These are phyloP conservation scores for Biston stratarius DNA, from an alignment of 2,888 invertebrate genomes.

Conservation along the genomic window DNA sequence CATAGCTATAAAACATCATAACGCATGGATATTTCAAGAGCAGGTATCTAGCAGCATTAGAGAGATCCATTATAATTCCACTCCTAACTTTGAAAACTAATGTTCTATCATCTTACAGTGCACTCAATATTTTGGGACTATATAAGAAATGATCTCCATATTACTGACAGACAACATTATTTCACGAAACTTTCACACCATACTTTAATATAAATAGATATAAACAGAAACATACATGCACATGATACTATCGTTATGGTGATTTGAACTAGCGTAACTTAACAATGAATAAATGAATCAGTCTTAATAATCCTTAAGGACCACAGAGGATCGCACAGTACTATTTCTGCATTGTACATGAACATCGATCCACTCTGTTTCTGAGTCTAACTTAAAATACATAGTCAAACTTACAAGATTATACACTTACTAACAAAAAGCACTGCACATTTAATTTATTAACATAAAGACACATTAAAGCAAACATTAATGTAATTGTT, in stretches of 20 bases:
- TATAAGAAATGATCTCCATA: constrained; percentile 61
- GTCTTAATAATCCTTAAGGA: constrained; percentile 79
- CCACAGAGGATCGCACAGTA: constrained; percentile 65
- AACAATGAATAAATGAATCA: constrained; percentile 84
- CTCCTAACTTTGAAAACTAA: constrained; percentile 1
- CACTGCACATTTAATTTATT: constrained; percentile 75
- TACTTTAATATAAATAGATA: constrained; percentile 67
- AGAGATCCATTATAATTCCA: constrained; percentile 51
- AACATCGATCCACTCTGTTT: constrained; percentile 72
- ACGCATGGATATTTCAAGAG: constrained; percentile 30
- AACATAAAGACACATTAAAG: constrained; percentile 73
- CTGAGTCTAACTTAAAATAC: constrained; percentile 80
- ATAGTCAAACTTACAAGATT: constrained; percentile 72
- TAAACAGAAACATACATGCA: constrained; percentile 66
- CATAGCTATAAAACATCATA: constrained; percentile 32
- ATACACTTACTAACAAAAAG: constrained; percentile 75
- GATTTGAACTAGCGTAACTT: constrained; percentile 82
- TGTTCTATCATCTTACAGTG: constrained; percentile 21
- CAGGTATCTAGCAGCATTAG: constrained; percentile 49
- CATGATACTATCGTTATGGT: constrained; percentile 70
- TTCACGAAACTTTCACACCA: constrained; percentile 51
- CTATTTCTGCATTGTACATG: constrained; percentile 63
- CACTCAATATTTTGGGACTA: not conserved
- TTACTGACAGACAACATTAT: constrained; percentile 52
- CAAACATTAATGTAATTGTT: constrained; percentile 49